Base-by-base conservation (phyloP, 1,140 invertebrate genomes). In the Wasmannia auropunctata region DNA sequence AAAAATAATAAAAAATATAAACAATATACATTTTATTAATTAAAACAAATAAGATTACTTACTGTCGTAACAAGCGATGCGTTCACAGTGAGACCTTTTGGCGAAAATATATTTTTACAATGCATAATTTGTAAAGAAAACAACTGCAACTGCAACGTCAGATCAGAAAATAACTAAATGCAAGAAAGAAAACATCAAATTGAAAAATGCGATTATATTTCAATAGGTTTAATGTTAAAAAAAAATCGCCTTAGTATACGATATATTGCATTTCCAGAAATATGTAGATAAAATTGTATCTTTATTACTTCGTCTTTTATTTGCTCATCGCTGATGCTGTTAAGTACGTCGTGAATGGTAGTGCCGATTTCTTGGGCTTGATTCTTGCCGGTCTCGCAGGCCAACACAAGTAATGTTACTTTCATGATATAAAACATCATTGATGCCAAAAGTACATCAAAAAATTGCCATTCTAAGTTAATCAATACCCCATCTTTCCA, bases 81-180 rank as follows among this genome's bases (percentile, higher is more conserved):
- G 34, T 94, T 90, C 25, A 93, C 43, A 0, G 86, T 63, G 2
- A 93, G 19, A 8, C 88, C 89, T 75, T 91, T 93, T 0, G 90
- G 87, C 8, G 80, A 77, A 37, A 93, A 94, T 25, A 14, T 84
- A 43, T 89, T 92, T 4, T 93, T 84, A 0, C 85, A 81, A 75
- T 94, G 93, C 8, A 93, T 40, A n/a, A 92, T 37, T 91, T 93
- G 93, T 43, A 93, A 62, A 8, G 92, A 93, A 62, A 93, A 93
- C 19, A 91, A 51, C 16, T 92, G 67, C 11, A 93, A 43, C 93
- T 94, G 74, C 2, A 92, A 91, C 28, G 54, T 43, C 1, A 16
- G 0, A 63, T n/a, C 2, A 0, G 0, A 28, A 60, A 75, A 40
- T 37, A 56, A 51, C n/a, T 28, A 31, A 19, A 40, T 14, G 16